A percentile compares a stretch with the other conserved stretches of the same genome.
Conservation (phyloP, 2,888 invertebrate genomes). For the Dolichopus griseipennis region DNA sequence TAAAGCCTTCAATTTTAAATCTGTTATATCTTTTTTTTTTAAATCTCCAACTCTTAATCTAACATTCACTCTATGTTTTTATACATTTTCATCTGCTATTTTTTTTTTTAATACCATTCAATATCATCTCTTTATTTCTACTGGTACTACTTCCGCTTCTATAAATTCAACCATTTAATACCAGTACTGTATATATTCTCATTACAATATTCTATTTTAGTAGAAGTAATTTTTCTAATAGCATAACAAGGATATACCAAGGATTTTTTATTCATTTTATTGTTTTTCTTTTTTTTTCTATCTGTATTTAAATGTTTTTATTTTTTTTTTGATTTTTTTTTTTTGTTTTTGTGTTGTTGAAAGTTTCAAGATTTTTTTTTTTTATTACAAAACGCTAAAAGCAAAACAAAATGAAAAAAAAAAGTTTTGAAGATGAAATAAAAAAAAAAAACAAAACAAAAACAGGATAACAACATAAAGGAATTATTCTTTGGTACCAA, state of each 20-base stretch:
- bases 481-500: neutral
- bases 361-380: neutral
- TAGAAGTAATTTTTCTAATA: slow-evolving; percentile 6
- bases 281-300: neutral
- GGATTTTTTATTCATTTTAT: neutral
- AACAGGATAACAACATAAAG: neutral
- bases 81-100: no score
- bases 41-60: no score
- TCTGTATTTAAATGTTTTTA: neutral
- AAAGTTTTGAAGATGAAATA: neutral
- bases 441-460: neutral
- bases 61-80: no score
- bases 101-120: no score
- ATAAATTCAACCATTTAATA: neutral
- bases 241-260: neutral
- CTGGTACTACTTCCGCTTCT: no score
- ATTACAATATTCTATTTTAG: neutral
- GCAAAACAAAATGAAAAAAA: neutral
- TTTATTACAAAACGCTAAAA: neutral
- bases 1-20: neutral
- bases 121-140: no score
- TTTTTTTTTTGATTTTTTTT: neutral
- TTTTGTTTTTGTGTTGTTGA: neutral
- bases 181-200: neutral
- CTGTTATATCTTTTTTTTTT: no score